These are phyloP conservation scores for Papilio dardanus DNA, from an alignment of 1,140 invertebrate genomes.

Conservation along the genomic window DNA sequence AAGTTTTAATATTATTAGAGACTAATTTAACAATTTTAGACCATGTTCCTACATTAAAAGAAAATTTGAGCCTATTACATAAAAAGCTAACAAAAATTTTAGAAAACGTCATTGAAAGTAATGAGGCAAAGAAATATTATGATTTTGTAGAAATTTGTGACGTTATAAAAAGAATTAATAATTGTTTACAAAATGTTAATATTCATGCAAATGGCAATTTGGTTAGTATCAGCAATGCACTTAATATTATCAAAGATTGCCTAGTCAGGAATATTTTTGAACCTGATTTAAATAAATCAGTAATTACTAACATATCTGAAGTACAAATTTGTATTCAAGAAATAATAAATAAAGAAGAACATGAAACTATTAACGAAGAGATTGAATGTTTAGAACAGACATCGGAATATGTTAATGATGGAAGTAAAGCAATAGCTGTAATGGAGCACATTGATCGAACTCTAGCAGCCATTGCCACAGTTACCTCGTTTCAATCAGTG, in stretches of 20 bases:
- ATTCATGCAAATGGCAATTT: conserved; percentile 54
- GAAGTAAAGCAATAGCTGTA: conserved; percentile 54
- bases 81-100: conserved; percentile 76
- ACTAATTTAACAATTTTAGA: conserved; percentile 67
- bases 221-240: conserved; percentile 63
- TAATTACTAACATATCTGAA: conserved; percentile 69
- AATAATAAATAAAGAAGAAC: conserved; percentile 72
- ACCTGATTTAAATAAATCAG: conserved; percentile 57
- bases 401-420: conserved; percentile 40
- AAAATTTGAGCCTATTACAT: conserved; percentile 61
- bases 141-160: conserved; percentile 69
- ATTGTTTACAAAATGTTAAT: conserved; percentile 60
- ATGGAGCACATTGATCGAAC: conserved; percentile 66
- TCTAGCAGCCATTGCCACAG: conserved; percentile 58
- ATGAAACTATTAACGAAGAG: conserved; percentile 68
- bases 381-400: conserved; percentile 62
- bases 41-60: conserved; percentile 53
- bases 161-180: conserved; percentile 63
- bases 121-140: conserved; percentile 70
- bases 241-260: conserved; percentile 65
- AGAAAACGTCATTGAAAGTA: conserved; percentile 78
- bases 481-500: conserved; percentile 56
- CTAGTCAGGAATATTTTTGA: conserved; percentile 61
- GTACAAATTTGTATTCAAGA: conserved; percentile 73
- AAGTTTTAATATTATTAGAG: conserved; percentile 78